Evolutionary conservation across 2,797 vertebrate species (phyloP).

Genomic region (Hephaestus fuliginosus): DNA sequence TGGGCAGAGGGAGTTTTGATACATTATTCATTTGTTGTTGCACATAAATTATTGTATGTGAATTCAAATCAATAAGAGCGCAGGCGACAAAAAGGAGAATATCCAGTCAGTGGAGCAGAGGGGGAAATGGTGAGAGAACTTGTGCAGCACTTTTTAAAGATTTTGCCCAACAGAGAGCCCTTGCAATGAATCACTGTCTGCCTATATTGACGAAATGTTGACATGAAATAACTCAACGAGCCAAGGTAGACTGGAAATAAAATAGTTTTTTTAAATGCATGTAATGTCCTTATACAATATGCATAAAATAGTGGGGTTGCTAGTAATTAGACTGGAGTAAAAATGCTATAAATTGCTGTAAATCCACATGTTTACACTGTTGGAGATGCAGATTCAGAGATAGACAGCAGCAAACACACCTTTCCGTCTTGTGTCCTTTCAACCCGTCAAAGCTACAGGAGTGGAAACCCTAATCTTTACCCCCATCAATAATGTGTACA

Average conservation of each 20-base stretch:
- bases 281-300: slow-evolving; percentile 5
- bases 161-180: background rate
- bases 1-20: slow-evolving; percentile 64
- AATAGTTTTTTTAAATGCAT: background rate
- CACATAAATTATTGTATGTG: slow-evolving; percentile 41
- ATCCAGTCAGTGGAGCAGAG: background rate
- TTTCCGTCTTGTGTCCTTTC: slow-evolving; percentile 8
- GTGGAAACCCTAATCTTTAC: slow-evolving; percentile 45
- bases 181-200: slow-evolving; percentile 36
- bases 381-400: slow-evolving; percentile 9
- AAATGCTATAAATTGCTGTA: background rate
- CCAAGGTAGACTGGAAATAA: background rate
- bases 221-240: slow-evolving; percentile 34
- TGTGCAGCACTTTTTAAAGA: slow-evolving; percentile 8
- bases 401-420: background rate
- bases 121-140: slow-evolving; percentile 14
- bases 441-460: slow-evolving; percentile 23
- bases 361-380: background rate
- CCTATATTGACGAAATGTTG: slow-evolving; percentile 26
- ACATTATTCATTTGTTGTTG: slow-evolving; percentile 58
- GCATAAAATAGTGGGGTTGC: background rate
- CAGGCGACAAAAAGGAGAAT: slow-evolving; percentile 27
- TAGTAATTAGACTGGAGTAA: slow-evolving; percentile 6
- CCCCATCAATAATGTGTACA: slow-evolving; percentile 52
- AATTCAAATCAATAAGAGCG: slow-evolving; percentile 49